Base-by-base conservation (phyloP, 1,140 invertebrate genomes). In the Drosophila insularis region DNA sequence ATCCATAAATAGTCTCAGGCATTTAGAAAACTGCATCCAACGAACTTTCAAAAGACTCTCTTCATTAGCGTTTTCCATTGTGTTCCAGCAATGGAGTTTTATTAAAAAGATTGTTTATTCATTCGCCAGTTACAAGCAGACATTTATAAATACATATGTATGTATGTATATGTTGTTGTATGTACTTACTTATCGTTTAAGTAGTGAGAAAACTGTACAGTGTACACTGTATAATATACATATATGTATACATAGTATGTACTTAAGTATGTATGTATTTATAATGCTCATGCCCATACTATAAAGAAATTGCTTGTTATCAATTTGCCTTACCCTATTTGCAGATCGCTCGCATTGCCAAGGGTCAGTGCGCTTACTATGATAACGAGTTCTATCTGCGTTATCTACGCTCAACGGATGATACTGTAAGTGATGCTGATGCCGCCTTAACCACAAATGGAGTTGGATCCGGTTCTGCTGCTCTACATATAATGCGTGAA, bases 401-500 rank as follows among this genome's bases (percentile, higher is more conserved):
- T 66, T 93, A 95, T 76, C 89, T 95, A 1, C 93, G 94, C 35
- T 94, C 94, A 1, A 93, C 92, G 62, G 91, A 93, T 10, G 94
- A 94, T 79, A 90, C 93, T 40, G 70, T 92, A 10, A 91, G 93
- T 37, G 81, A 75, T 11, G 79, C 43, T 13, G 17, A 2, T 21
- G 17, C 43, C 11, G 10, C 6, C 6, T 10, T 17, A 13, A 11
- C 3, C 11, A 13, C 2, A 13, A 13, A 4, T 17, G 14, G 43
- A 46, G 43, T 46, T 46, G 43, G 43, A 50, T 50, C 43, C 43
- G 43, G 89, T 0, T 93, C 94, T 53, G 92, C 94, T 68, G 94
- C 94, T 81, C 91, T 97, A 13, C 96, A 97, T 73, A 96, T 97
- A 17, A 97, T 97, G 96, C 91, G 93, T 32, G 94, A 96, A 67